These are phyloP conservation scores for Gasterosteus aculeatus DNA, from an alignment of 2,113 vertebrate genomes.

Conservation along the genomic window DNA sequence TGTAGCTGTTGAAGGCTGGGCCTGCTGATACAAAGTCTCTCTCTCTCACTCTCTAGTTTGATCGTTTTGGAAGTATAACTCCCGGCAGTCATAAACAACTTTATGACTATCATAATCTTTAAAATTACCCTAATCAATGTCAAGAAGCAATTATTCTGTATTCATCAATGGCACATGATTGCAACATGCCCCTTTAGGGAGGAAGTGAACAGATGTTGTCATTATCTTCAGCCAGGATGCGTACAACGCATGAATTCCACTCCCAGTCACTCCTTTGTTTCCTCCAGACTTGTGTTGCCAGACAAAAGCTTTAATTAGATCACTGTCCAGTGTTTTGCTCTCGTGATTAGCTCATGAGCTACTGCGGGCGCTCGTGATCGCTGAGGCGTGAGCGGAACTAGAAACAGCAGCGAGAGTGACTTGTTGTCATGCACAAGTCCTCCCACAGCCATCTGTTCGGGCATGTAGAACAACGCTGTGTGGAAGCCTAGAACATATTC, in stretches of 20 bases:
- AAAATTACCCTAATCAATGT: conserved; percentile 17
- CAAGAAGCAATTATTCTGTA: neutral
- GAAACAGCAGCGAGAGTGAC: conserved; percentile 56
- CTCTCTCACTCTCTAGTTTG: neutral
- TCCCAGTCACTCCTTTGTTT: conserved; percentile 33
- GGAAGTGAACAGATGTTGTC: conserved; percentile 48
- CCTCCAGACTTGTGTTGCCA: conserved; percentile 59
- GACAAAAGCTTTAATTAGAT: conserved; percentile 69
- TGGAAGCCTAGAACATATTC: conserved; percentile 46
- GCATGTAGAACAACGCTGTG: conserved; percentile 59
- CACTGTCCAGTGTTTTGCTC: conserved; percentile 69
- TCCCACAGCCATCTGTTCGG: conserved; percentile 76
- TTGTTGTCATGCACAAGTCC: conserved; percentile 67
- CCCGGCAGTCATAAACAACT: neutral
- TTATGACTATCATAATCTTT: neutral
- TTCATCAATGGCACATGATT: conserved; percentile 5
- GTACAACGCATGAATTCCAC: conserved; percentile 30
- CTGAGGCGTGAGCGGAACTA: conserved; percentile 61
- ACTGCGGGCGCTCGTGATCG: conserved; percentile 57
- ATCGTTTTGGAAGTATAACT: neutral
- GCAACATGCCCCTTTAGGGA: neutral
- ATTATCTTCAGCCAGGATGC: conserved; percentile 51
- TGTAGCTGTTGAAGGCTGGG: too few relatives aligned
- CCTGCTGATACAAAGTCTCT: too few relatives aligned
- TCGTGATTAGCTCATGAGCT: conserved; percentile 75